Evolutionary conservation across 2,888 invertebrate species (phyloP).

Genomic region (Cantharis rufa): DNA sequence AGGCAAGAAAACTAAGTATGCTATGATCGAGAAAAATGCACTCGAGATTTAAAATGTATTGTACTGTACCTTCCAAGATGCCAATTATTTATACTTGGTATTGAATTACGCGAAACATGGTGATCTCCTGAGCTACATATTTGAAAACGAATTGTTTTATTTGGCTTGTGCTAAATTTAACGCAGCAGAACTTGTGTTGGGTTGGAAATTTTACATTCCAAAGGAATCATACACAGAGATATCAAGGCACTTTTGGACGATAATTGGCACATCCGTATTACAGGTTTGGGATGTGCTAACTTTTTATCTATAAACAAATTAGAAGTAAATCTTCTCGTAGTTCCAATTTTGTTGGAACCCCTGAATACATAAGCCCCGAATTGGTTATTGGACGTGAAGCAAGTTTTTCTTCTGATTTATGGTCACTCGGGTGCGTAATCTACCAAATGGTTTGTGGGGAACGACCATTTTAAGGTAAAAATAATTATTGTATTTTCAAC

Average conservation of each 20-base stretch:
- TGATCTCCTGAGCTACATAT: too few species aligned
- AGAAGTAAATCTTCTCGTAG: too few species aligned
- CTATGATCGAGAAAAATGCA: too few species aligned
- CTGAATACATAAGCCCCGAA: constrained; percentile 91
- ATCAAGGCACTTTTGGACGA: constrained; percentile 83
- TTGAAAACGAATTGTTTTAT: too few species aligned
- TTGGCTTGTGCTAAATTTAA: too few species aligned
- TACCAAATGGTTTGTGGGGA: constrained; percentile 96
- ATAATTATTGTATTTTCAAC: constrained; percentile 88
- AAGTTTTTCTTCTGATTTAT: constrained; percentile 84
- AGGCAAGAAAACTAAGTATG: constrained; percentile 68
- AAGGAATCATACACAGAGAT: constrained; percentile 20
- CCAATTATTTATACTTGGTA: constrained; percentile 90
- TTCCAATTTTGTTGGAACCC: too few species aligned
- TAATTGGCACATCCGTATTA: too few species aligned
- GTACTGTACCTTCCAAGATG: constrained; percentile 96
- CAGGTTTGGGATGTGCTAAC: too few species aligned
- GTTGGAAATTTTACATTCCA: too few species aligned
- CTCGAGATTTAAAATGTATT: constrained; percentile 74
- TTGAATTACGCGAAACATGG: constrained; percentile 52
- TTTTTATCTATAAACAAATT: too few species aligned
- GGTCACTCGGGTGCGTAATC: constrained; percentile 96
- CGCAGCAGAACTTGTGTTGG: too few species aligned
- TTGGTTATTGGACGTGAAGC: constrained; percentile 77
- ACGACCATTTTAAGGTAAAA: constrained; percentile 88